Evolutionary conservation across 2,113 vertebrate genomes (phyloP).

Genomic region (Heptranchias perlo): DNA sequence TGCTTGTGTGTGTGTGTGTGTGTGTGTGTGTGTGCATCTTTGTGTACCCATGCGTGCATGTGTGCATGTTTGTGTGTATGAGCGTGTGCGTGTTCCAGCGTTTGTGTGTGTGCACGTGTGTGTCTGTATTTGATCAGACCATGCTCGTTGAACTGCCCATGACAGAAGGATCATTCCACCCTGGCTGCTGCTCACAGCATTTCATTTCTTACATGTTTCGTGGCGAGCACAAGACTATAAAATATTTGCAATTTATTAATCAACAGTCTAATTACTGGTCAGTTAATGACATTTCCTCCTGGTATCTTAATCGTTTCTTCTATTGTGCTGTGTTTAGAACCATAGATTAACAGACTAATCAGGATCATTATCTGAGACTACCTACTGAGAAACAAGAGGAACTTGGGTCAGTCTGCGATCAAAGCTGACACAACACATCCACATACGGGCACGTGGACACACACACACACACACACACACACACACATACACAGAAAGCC

Average conservation of each 20-base stretch:
- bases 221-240: neutral
- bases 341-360: neutral
- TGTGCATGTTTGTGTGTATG: neutral
- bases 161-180: neutral
- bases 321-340: neutral
- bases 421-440: neutral
- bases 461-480: no score
- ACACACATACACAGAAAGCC: neutral
- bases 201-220: neutral
- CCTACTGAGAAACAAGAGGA: neutral
- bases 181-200: neutral
- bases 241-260: slow-evolving; percentile 26
- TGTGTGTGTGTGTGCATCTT: neutral
- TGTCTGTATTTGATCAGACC: neutral
- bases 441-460: neutral
- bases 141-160: neutral
- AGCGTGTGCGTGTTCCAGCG: no score
- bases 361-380: neutral
- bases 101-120: neutral
- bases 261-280: slow-evolving; percentile 27
- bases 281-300: neutral
- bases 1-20: neutral
- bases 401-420: neutral
- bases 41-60: neutral
- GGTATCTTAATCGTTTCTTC: slow-evolving; percentile 19